Evolutionary conservation across 1,140 invertebrate genomes (phyloP), one percentile per base, ranked within the genome.

Genomic region (Drosophila obscura): DNA sequence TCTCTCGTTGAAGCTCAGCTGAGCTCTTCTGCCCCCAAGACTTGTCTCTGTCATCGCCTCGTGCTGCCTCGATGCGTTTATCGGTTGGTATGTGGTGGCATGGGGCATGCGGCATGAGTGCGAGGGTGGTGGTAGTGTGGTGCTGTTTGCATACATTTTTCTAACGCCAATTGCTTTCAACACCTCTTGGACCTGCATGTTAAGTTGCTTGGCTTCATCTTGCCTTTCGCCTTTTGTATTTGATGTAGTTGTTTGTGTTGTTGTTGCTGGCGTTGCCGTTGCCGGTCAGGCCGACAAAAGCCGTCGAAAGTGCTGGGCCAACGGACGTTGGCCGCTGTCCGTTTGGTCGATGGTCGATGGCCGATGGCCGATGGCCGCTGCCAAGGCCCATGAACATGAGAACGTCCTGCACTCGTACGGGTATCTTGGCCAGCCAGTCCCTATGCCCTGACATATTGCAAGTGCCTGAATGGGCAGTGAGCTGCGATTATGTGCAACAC

Each of bases 111-210:
- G n/a, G 52, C 55, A n/a, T 28, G 35, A 15, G 58, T 53, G 58
- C 24, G 41, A 35, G 22, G 24, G 28, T 31, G 8, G 8, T 31
- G 31, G 24, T 39, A 44, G 48, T 39, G 11, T 13, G 35, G 11
- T 13, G 19, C 48, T 51, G 46, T 50, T 52, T 48, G 63, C 61
- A 63, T 75, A 50, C 75, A 72, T 82, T 88, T 87, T 78, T 88
- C 71, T 79, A 73, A 73, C 69, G 75, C 75, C 77, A 76, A 85
- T 88, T 87, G 83, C 83, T 87, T 87, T 87, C 83, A 87, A 87
- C 82, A 88, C 83, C 83, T 87, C 55, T 55, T 48, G 50, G 39
- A 56, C 63, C 64, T 53, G 63, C 66, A 69, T 69, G 66, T 48
- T 57, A 66, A 66, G 61, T 77, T 77, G 73, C 64, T 53, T 63